Evolutionary conservation across 2,113 vertebrate species (phyloP), one percentile per base, ranked within the genome.

Genomic region (Leuciscus idus): DNA sequence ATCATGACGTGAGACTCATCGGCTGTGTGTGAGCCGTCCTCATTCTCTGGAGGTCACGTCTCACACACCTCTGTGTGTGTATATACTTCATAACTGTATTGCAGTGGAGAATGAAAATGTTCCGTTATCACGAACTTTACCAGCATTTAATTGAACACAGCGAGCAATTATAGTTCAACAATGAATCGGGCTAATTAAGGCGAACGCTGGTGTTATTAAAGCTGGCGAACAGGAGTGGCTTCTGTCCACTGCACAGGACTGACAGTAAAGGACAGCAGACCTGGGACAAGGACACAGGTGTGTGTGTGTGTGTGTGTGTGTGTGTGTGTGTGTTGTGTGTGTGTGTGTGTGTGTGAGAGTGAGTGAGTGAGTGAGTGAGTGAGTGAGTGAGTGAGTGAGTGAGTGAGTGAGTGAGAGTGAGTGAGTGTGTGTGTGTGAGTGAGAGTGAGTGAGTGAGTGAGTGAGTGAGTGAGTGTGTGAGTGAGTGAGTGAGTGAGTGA

Each of bases 141-240:
- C 50, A 83, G 66, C 74, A 81, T 79, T 89, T 87, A 90, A 91
- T 86, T 90, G 62, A 89, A 89, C 73, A 52, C 33, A 64, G 59
- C 30, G 57, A 55, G 64, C 86, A 86, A 87, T 86, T 87, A 76
- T 86, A 88, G 78, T 82, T 83, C n/a, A 75, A 78, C 72, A 87
- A 83, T 84, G 64, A 89, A 85, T 84, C 28, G n/a, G 85, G 72
- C 84, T 87, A 55, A 91, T 90, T 82, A 87, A 82, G 85, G 78
- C 43, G 26, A 81, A 59, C 28, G 78, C 52, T 50, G 74, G 68
- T 89, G 87, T 90, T 89, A 89, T 90, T 90, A 84, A 64, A 85
- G 50, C 81, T 59, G 74, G 85, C 78, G 90, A 89, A 89, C 87
- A 74, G 61, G 62, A 72, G 78, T 72, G 85, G 57, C 57, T 70